Evolutionary conservation across 2,113 vertebrate genomes (phyloP).

Genomic region (Shinisaurus crocodilurus): DNA sequence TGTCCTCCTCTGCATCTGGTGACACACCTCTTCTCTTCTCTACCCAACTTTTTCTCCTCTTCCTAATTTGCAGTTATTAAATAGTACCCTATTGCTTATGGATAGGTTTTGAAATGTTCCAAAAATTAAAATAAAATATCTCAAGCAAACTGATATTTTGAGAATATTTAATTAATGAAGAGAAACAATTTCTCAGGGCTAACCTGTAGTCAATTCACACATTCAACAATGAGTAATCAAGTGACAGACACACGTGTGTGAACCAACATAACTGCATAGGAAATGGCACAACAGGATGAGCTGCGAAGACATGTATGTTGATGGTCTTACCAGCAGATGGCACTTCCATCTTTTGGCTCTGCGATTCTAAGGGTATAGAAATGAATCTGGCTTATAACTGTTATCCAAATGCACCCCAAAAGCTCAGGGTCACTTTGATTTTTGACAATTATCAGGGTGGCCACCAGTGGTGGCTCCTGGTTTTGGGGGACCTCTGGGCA

Average conservation of each 20-base stretch:
- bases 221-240: neutral
- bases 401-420: neutral
- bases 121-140: neutral
- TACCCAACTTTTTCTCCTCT: neutral
- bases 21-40: neutral
- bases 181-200: neutral
- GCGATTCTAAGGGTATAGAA: neutral
- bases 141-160: neutral
- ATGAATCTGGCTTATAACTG: no score
- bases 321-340: neutral
- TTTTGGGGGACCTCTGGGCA: no score
- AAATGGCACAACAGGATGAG: neutral
- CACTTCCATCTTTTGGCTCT: no score
- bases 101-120: neutral
- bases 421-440: no score
- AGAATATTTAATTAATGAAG: neutral
- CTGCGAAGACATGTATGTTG: neutral
- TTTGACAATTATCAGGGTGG: neutral
- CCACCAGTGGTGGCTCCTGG: neutral
- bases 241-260: neutral
- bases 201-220: neutral
- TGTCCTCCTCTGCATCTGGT: neutral
- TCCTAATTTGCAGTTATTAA: neutral
- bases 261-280: neutral
- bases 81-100: neutral